A percentile compares a stretch with the other conserved stretches of the same genome.
Evolutionary conservation across 2,797 vertebrate species (phyloP).

Genomic region (Sciurus vulgaris): DNA sequence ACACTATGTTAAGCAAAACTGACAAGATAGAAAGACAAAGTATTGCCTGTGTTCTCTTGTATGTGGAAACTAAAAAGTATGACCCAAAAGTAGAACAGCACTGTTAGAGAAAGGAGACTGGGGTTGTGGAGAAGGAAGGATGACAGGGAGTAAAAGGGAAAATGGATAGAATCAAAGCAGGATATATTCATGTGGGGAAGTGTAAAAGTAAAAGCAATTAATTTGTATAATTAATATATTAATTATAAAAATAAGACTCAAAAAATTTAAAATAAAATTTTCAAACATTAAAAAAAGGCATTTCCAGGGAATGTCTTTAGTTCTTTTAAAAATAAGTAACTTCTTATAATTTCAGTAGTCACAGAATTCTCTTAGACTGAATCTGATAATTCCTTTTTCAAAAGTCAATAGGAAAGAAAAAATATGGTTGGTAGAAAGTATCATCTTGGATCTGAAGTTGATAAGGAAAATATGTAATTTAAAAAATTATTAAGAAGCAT

Average conservation of each 20-base stretch:
- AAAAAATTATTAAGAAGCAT: conserved; percentile 64
- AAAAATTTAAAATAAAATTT: not conserved
- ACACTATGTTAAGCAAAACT: no score
- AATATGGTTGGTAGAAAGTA: conserved; percentile 51
- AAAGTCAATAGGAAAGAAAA: conserved; percentile 58
- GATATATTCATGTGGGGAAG: not conserved
- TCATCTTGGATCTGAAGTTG: conserved; percentile 69
- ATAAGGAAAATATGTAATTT: conserved; percentile 74
- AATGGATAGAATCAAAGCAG: not conserved
- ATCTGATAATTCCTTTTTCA: conserved; percentile 66
- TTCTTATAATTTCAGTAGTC: conserved; percentile 47
- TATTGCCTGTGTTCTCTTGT: no score
- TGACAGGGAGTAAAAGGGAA: not conserved
- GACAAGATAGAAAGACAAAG: no score
- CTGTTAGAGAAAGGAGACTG: not conserved
- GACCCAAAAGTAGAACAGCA: no score
- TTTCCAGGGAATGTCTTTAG: conserved; percentile 37
- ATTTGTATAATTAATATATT: not conserved
- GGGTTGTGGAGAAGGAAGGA: not conserved
- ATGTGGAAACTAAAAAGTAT: not conserved
- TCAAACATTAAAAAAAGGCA: not conserved
- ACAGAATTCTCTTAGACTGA: conserved; percentile 65
- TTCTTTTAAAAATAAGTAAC: conserved; percentile 61
- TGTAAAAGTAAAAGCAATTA: not conserved
- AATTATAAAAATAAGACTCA: not conserved